A percentile compares a stretch with the other conserved stretches of the same genome.
Evolutionary conservation across 2,113 vertebrate genomes (phyloP).

Genomic region (Polypterus senegalus): DNA sequence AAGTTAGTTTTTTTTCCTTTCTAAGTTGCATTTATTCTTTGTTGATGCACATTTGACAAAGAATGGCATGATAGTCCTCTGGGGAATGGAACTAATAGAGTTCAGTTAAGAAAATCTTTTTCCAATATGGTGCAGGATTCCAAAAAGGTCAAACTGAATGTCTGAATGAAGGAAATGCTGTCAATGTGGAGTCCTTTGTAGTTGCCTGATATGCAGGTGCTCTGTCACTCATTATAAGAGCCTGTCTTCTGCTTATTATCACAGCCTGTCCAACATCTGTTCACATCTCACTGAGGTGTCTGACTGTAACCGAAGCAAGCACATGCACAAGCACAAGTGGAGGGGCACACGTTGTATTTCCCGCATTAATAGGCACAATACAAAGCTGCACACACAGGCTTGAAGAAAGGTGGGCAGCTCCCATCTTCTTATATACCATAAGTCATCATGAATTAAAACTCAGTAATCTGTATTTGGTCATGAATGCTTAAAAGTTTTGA

Average conservation of each 20-base stretch:
- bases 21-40: slow-evolving; percentile 26
- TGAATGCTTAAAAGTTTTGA: too few relatives aligned
- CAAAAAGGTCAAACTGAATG: slow-evolving; percentile 43
- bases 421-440: too few relatives aligned
- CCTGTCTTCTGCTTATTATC: slow-evolving; percentile 41
- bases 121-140: slow-evolving; percentile 41
- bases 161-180: slow-evolving; percentile 48
- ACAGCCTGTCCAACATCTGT: slow-evolving; percentile 54
- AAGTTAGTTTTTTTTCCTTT: slow-evolving; percentile 20
- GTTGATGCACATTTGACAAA: slow-evolving; percentile 33
- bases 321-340: too few relatives aligned
- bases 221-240: slow-evolving; percentile 59
- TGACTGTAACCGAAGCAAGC: slow-evolving; percentile 14
- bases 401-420: too few relatives aligned
- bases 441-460: too few relatives aligned
- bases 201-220: slow-evolving; percentile 64
- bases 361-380: too few relatives aligned
- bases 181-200: slow-evolving; percentile 56
- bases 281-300: slow-evolving; percentile 25
- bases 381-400: too few relatives aligned
- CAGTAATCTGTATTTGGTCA: too few relatives aligned
- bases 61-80: slow-evolving; percentile 33
- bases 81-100: slow-evolving; percentile 30
- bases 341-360: too few relatives aligned
- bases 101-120: slow-evolving; percentile 50